Base-by-base conservation (phyloP, 2,888 invertebrate genomes). In the Cylindroiulus punctatus region DNA sequence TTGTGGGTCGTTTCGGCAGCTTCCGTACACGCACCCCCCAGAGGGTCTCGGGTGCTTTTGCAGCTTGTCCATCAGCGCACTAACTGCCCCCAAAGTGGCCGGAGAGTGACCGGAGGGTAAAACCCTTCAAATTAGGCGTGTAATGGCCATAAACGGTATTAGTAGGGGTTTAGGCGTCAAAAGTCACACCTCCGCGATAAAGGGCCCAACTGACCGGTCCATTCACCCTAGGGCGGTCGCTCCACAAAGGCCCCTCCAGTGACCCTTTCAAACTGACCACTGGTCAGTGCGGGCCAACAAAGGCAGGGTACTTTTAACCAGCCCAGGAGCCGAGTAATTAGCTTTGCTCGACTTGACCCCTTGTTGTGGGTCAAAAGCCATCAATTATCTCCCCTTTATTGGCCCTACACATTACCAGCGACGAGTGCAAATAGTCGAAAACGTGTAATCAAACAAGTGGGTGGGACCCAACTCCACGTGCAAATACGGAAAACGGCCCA, bases 141-240 rank as follows among this genome's bases (percentile, higher is more conserved):
- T 42, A 83, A 83, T 83, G 83, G 42, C 26, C 44, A 40, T 83
- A 83, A 83, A 83, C 44, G 83, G 83, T 83, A 83, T 83, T 83
- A 83, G 83, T 83, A 83, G 83, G 83, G 83, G 40, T 83, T 83
- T 40, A 44, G 22, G 42, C 44, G 42, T 83, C 83, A 4, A 83
- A 83, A 83, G 44, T 83, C 40, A 83, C 83, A 83, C 83, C 83
- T 83, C 83, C 40, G 44, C 83, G 44, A 83, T 83, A 83, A 83
- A 83, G 44, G 83, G 83, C 83, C 83, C 44, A 83, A 83, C 83
- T 83, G 83, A 83, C 83, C 83, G 32, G 40, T 40, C 40, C 83
- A 40, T 26, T 83, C 44, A 42, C 17, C 83, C 83, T 40, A 19
- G 44, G 22, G 76, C 81, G 81, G 26, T 81, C 81, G 26, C 81